Percentiles rank a stretch among this genome's conserved stretches.
Conservation (phyloP, 2,113 vertebrate genomes). For the Rhinolophus sinicus region DNA sequence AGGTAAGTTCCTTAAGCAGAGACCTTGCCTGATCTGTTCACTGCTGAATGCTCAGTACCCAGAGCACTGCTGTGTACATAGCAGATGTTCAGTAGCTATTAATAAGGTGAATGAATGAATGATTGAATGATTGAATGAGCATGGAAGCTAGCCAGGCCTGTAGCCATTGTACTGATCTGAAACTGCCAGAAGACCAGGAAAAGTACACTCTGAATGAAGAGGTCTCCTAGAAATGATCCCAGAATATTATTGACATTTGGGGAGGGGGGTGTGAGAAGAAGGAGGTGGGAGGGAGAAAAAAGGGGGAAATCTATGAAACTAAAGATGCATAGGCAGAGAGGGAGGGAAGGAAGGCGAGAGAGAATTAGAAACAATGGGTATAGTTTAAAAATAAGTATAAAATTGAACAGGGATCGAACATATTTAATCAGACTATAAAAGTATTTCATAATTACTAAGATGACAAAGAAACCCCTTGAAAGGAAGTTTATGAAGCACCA, state of each 20-base stretch:
- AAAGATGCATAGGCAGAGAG: not conserved
- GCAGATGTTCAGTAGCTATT: not conserved
- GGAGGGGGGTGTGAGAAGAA: not conserved
- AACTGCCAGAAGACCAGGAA: not conserved
- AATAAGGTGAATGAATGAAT: not conserved
- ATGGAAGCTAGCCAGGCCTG: not conserved
- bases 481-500: constrained; percentile 70
- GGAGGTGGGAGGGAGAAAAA: not conserved
- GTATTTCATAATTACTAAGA: constrained; percentile 74
- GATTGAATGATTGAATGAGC: not conserved
- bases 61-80: not conserved
- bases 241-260: not conserved
- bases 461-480: constrained; percentile 79
- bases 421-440: constrained; percentile 77
- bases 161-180: not conserved
- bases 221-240: not conserved
- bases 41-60: not conserved
- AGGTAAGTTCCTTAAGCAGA: not conserved
- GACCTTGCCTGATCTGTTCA: not conserved
- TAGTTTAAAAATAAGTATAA: constrained; percentile 72
- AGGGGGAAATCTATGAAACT: not conserved
- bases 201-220: not conserved
- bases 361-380: constrained; percentile 59
- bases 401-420: constrained; percentile 51
- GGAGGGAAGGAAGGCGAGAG: not conserved